Base-by-base conservation (phyloP, 1,140 invertebrate species). In the Pseudomyrmex dendroicus region DNA sequence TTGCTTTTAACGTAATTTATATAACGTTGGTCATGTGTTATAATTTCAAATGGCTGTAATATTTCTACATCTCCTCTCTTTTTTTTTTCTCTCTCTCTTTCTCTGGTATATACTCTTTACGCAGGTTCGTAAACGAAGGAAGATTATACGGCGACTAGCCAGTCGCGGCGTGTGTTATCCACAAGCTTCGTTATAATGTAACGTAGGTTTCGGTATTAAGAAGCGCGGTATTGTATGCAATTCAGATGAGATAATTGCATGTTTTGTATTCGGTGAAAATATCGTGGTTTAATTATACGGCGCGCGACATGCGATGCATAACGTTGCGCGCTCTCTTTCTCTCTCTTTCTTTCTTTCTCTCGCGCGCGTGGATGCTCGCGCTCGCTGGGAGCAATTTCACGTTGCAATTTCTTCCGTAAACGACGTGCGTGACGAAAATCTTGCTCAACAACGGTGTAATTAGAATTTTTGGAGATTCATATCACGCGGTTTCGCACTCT, bases 241-340 rank as follows among this genome's bases (percentile, higher is more conserved):
- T 82, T 70, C 59, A 46, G 78, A 82, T 74, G 78, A 64, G 78
- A 82, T 74, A 74, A 82, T 82, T 82, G 50, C 57, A 74, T 54
- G 70, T 74, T 82, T 82, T 82, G 78, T 56, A 74, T 82, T 82
- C 67, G 61, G 78, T 72, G 78, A 59, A 82, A 82, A 74, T 82
- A 82, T 82, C 72, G 70, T 70, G 59, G 57, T 44, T 63, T 82
- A 82, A 82, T 82, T 82, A 82, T 82, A 82, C 59, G 50, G 48
- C 78, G 48, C 13, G 46, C 50, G 57, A 63, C 68, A 82, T 73
- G 68, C 68, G 68, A 82, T 82, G 67, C 67, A 73, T 82, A 73
- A 46, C 25, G 20, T 52, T 66, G 73, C 64, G n/a, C 67, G 35
- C 35, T 35, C 35, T 35, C 35, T 35, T 35, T 35, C 35, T 7